phyloP scores from a whole-genome alignment of 2,888 invertebrate genomes.

The Stictocephala bisonia region DNA sequence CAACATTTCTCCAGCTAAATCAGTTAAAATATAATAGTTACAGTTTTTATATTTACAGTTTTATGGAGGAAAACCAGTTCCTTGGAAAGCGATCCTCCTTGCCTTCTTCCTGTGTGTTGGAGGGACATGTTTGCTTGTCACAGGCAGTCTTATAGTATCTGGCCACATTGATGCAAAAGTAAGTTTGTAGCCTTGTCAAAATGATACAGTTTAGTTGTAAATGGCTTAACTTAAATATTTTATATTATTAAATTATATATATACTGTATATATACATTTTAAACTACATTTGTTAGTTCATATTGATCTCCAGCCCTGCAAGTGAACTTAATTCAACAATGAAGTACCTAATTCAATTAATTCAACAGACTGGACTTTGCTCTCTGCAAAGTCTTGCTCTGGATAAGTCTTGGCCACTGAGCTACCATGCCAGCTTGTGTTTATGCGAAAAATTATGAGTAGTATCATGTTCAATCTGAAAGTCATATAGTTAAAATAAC shows the following conservation, averaged over 20 bases:
- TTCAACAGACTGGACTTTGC: too few relatives aligned
- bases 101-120: constrained; percentile 81
- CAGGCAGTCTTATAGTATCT: constrained; percentile 81
- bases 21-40: not conserved
- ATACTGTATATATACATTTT: not conserved
- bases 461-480: too few relatives aligned
- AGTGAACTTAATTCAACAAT: too few relatives aligned
- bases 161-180: constrained; percentile 84
- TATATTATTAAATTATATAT: too few relatives aligned
- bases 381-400: too few relatives aligned
- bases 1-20: not conserved
- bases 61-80: constrained; percentile 74
- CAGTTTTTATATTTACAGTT: constrained; percentile 3
- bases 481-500: too few relatives aligned
- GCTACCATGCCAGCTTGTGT: too few relatives aligned
- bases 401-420: too few relatives aligned
- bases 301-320: too few relatives aligned
- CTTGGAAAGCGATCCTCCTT: constrained; percentile 85
- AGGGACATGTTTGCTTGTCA: constrained; percentile 80
- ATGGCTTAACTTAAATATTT: not conserved
- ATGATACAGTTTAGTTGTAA: not conserved
- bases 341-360: too few relatives aligned
- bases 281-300: constrained; percentile 17
- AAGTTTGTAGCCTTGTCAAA: too few relatives aligned
- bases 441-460: too few relatives aligned